Base-by-base conservation (phyloP, 2,888 invertebrate species). In the Eupeodes luniger region DNA sequence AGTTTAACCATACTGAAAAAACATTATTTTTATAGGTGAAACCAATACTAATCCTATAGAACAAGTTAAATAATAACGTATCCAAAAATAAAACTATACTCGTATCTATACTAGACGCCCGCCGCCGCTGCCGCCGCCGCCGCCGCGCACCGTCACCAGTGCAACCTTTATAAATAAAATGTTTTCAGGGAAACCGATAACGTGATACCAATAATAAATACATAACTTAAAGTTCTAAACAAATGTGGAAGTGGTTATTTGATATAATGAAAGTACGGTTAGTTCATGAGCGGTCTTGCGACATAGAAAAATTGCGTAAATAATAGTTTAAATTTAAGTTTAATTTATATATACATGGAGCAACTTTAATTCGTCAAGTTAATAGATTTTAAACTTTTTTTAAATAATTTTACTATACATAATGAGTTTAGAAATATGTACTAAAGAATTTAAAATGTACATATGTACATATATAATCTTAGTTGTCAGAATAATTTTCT, bases 131-230 rank as follows among this genome's bases (percentile, higher is more conserved):
- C 19, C n/a, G 19, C 19, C 19, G 19, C 55, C 7, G 6, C 3
- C 59, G 59, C 27, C 34, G 34, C 59, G 34, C 34, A 14, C 36
- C 40, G 1, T 2, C 5, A 16, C 64, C 49, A 36, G 16, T 36
- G 40, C 70, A 70, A 70, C 70, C 70, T 70, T 44, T 55, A 70
- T 44, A 12, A 53, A 55, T 44, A 55, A 70, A 70, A 70, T 70
- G 70, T 55, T 36, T 70, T 53, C 70, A 70, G 70, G 70, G 70
- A 44, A 70, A 70, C 53, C 70, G 19, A 70, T 55, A 70, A 55
- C 70, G 55, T 70, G 70, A 70, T 70, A 14, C 53, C 55, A 70
- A 70, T 70, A 70, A 70, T 70, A 53, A 70, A 70, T 44, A 70
- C n/a, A 16, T 70, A 4, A 44, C 12, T 55, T 19, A 55, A 53